phyloP scores from a whole-genome alignment of 2,888 invertebrate genomes.

The Tortrix viridana region DNA sequence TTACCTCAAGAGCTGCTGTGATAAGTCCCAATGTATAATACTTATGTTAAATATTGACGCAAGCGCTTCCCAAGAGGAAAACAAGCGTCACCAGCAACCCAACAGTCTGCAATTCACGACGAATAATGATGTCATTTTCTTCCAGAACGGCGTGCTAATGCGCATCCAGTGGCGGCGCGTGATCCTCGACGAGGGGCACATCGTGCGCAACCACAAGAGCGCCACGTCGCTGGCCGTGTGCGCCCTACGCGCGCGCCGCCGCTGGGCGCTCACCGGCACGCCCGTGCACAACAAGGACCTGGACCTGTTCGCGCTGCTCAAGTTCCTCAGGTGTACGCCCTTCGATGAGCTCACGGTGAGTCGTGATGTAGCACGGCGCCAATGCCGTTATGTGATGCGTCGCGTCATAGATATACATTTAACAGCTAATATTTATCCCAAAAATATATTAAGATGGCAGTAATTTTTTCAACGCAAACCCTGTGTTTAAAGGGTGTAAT shows the following conservation, averaged over 20 bases:
- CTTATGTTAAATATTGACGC: no score
- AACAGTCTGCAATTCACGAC: no score
- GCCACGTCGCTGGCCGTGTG: constrained; percentile 89
- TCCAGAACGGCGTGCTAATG: constrained; percentile 84
- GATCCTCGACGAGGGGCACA: constrained; percentile 97
- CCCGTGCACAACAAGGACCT: constrained; percentile 97
- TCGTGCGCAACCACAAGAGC: constrained; percentile 94
- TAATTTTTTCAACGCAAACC: no score
- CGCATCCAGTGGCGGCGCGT: constrained; percentile 92
- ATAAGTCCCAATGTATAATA: no score
- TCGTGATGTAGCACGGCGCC: constrained; percentile 22
- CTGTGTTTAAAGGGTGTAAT: no score
- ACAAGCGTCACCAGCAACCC: no score
- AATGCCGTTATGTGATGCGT: background rate
- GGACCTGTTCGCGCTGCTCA: constrained; percentile 91
- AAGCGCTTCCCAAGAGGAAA: no score
- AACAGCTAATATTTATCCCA: no score
- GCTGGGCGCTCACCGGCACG: constrained; percentile 94
- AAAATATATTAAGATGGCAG: no score
- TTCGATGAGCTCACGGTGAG: constrained; percentile 92
- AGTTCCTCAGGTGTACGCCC: constrained; percentile 93
- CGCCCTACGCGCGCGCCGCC: constrained; percentile 81
- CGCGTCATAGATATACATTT: background rate
- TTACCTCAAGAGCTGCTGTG: no score
- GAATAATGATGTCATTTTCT: no score